These are phyloP conservation scores for Emmelina monodactyla DNA, from an alignment of 2,888 invertebrate genomes.

Conservation along the genomic window DNA sequence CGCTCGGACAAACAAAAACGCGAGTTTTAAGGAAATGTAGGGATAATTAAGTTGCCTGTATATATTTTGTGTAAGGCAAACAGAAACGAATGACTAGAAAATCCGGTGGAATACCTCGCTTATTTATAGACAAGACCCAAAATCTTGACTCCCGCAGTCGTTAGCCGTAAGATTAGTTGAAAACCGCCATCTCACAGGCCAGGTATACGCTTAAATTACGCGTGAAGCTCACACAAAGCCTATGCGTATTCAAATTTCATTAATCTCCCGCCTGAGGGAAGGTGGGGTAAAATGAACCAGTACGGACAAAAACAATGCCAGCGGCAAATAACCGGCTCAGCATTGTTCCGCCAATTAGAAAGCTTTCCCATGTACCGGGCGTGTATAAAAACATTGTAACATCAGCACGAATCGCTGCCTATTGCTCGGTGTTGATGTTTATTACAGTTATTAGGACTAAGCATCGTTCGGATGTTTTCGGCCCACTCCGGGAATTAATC, in stretches of 20 bases:
- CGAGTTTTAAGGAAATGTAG: too few species aligned
- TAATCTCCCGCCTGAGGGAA: conserved; percentile 58
- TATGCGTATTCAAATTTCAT: conserved; percentile 67
- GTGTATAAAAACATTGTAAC: conserved; percentile 66
- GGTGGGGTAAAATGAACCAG: conserved; percentile 63
- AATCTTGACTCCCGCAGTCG: too few species aligned
- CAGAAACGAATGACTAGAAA: too few species aligned
- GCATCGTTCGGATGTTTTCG: too few species aligned
- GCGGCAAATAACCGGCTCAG: conserved; percentile 65
- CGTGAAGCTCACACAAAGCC: conserved; percentile 64
- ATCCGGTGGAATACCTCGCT: too few species aligned
- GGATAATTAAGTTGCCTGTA: too few species aligned
- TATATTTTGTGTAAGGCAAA: too few species aligned
- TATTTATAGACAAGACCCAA: too few species aligned
- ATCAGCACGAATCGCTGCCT: conserved; percentile 65
- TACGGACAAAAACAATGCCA: conserved; percentile 66
- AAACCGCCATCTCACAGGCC: conserved; percentile 57
- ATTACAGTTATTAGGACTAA: conserved; percentile 64
- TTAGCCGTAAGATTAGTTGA: too few species aligned
- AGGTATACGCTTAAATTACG: conserved; percentile 61
- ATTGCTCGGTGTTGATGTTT: conserved; percentile 65
- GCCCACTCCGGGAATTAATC: too few species aligned
- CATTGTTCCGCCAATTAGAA: conserved; percentile 68
- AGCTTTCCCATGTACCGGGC: conserved; percentile 66
- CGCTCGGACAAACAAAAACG: too few species aligned